Conservation (phyloP, 1,140 invertebrate genomes). For the Oryctes rhinoceros region DNA sequence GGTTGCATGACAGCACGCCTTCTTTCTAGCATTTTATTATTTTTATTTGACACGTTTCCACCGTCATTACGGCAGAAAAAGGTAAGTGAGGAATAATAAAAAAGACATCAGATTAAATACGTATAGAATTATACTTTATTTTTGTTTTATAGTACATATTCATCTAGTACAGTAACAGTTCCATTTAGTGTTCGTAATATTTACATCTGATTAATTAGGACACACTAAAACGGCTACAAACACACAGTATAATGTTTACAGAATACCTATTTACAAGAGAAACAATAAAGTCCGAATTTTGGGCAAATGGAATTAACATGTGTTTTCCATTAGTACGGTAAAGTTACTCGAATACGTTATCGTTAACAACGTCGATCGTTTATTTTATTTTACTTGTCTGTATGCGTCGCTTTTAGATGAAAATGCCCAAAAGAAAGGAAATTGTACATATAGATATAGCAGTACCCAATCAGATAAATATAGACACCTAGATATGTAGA, state of each 20-base stretch:
- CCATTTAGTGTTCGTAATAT: not conserved
- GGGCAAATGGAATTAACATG: not conserved
- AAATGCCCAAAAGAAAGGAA: too few relatives aligned
- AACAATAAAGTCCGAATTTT: not conserved
- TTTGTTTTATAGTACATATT: constrained; percentile 1
- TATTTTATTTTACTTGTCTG: too few relatives aligned
- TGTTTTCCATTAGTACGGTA: constrained; percentile 5
- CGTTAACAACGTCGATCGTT: not conserved
- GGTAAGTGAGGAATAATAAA: not conserved
- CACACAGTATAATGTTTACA: constrained; percentile 6
- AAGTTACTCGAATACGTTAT: not conserved
- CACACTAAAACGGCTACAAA: constrained; percentile 14
- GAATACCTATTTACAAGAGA: not conserved
- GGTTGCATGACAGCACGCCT: too few relatives aligned
- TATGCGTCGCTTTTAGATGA: too few relatives aligned
- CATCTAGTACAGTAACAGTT: not conserved
- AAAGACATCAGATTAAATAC: not conserved
- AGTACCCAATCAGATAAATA: too few relatives aligned
- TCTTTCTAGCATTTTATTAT: not conserved
- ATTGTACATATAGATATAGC: too few relatives aligned
- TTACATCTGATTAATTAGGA: not conserved
- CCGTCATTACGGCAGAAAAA: not conserved
- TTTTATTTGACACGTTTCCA: not conserved
- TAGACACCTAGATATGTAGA: too few relatives aligned
- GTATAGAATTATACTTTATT: not conserved